Conservation (phyloP, 1,140 invertebrate genomes). For the Lucilia sericata region DNA sequence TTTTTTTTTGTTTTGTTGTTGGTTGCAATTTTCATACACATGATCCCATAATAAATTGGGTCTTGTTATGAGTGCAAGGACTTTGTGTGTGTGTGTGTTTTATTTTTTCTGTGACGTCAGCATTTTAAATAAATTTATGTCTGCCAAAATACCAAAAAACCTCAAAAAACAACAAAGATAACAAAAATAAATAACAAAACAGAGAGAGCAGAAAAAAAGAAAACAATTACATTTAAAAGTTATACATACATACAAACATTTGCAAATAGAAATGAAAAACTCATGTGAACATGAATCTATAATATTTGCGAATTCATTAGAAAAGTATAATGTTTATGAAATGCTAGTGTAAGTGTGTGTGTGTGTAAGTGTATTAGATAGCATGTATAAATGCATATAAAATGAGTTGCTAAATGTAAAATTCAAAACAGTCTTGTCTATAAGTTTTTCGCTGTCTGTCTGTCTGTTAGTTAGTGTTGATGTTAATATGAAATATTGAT, state of each 20-base stretch:
- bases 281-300: no score
- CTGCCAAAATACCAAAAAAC: constrained; percentile 11
- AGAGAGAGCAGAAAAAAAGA: neutral
- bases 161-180: neutral
- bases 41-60: constrained; percentile 40
- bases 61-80: constrained; percentile 43
- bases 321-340: no score
- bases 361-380: neutral
- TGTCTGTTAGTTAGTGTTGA: neutral
- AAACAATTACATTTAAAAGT: no score
- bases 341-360: neutral
- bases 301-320: no score
- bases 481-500: constrained; percentile 23
- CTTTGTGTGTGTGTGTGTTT: constrained; percentile 15
- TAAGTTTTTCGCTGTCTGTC: neutral
- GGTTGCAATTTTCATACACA: neutral
- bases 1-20: neutral
- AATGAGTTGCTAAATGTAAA: no score
- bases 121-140: constrained; percentile 37
- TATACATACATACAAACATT: no score
- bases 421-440: no score
- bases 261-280: no score
- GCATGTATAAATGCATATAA: neutral
- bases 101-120: constrained; percentile 26
- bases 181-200: neutral